These are phyloP conservation scores for Netelia melanura DNA, from an alignment of 2,888 invertebrate genomes.

Conservation along the genomic window DNA sequence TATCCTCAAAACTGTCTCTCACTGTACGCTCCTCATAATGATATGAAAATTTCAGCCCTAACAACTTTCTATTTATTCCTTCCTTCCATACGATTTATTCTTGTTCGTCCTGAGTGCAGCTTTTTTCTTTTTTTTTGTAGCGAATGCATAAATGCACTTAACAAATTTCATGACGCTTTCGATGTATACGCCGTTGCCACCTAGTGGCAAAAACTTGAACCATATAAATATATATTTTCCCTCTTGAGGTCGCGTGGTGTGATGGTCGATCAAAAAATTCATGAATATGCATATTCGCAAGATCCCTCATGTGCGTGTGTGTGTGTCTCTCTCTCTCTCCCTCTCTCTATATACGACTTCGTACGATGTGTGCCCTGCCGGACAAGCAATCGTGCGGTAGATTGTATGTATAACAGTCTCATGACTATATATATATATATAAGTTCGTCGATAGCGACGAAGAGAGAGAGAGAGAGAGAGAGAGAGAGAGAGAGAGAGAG, in stretches of 20 bases:
- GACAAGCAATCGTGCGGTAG: slow-evolving; percentile 44
- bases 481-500: too few relatives aligned
- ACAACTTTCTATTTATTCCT: too few relatives aligned
- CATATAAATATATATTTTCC: slow-evolving; percentile 78
- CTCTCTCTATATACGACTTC: slow-evolving; percentile 53
- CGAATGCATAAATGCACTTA: slow-evolving; percentile 14
- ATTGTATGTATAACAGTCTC: slow-evolving; percentile 42
- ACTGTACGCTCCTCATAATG: too few relatives aligned
- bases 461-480: background rate
- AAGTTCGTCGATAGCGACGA: background rate
- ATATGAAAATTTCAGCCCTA: too few relatives aligned
- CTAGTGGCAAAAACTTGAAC: slow-evolving; percentile 76
- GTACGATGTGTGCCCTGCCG: slow-evolving; percentile 48
- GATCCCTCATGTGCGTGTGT: slow-evolving; percentile 44
- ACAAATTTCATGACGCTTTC: slow-evolving; percentile 43
- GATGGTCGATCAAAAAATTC: slow-evolving; percentile 82
- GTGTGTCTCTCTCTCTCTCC: background rate
- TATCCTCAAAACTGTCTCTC: background rate
- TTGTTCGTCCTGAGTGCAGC: background rate
- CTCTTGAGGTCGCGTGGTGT: slow-evolving; percentile 77
- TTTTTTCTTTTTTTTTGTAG: background rate
- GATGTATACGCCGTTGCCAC: slow-evolving; percentile 62
- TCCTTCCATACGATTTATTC: background rate
- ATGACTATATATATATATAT: slow-evolving; percentile 37
- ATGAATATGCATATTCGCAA: slow-evolving; percentile 81